Percentiles rank a stretch among this genome's conserved stretches.
Evolutionary conservation across 2,888 invertebrate species (phyloP).

Genomic region (Frankliniella intonsa): DNA sequence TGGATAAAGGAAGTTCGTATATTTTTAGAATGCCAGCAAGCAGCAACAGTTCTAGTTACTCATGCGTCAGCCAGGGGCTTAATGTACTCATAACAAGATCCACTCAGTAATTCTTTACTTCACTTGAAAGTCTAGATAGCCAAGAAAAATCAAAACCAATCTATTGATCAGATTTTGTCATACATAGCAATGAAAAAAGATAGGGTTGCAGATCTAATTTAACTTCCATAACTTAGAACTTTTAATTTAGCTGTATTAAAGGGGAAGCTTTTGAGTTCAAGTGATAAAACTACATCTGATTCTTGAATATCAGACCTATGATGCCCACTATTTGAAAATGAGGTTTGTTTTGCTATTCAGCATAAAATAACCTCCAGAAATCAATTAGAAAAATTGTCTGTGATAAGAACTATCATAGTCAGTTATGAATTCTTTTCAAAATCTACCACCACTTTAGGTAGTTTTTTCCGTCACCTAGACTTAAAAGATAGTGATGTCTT

Average conservation of each 20-base stretch:
- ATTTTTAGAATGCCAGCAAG: conserved; percentile 83
- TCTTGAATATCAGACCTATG: not conserved
- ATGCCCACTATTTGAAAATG: not conserved
- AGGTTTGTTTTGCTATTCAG: not conserved
- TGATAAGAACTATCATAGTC: too few relatives aligned
- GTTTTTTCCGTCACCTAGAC: too few relatives aligned
- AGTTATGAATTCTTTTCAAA: too few relatives aligned
- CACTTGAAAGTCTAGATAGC: too few relatives aligned
- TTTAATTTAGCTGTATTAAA: not conserved
- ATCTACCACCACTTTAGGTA: too few relatives aligned
- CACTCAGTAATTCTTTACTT: too few relatives aligned
- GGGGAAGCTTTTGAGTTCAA: not conserved
- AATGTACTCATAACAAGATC: conserved; percentile 44
- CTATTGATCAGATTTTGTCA: too few relatives aligned
- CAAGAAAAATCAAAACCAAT: too few relatives aligned
- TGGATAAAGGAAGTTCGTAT: conserved; percentile 84
- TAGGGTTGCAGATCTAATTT: not conserved
- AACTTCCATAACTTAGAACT: not conserved
- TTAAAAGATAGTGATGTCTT: too few relatives aligned
- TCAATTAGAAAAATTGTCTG: too few relatives aligned
- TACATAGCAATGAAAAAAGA: too few relatives aligned
- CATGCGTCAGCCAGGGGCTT: conserved; percentile 77
- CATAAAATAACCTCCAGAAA: too few relatives aligned
- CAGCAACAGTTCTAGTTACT: conserved; percentile 81
- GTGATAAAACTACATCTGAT: not conserved